Conservation (phyloP, 2,888 invertebrate species). For the Sipha maydis region DNA sequence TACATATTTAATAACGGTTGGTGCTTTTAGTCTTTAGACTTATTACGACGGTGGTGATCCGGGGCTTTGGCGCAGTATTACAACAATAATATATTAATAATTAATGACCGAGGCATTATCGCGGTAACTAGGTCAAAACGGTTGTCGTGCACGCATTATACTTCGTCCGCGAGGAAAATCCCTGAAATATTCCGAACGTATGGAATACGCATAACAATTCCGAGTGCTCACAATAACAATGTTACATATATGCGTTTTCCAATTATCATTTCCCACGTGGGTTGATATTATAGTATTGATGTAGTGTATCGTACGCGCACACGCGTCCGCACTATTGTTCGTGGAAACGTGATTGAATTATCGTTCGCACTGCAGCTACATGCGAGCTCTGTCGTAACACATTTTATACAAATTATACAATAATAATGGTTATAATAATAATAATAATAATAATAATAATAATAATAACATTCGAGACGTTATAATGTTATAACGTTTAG, state of each 20-base stretch:
- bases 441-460: no score
- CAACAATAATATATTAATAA: background rate
- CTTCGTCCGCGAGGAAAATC: background rate
- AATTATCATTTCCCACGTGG: conserved; percentile 1
- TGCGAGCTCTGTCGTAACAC: background rate
- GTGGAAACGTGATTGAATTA: conserved; percentile 12
- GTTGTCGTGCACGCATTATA: background rate
- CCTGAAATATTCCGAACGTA: background rate
- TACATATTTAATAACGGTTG: background rate
- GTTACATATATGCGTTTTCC: background rate
- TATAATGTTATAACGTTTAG: background rate
- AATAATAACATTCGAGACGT: background rate
- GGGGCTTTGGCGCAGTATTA: background rate
- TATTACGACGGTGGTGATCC: background rate
- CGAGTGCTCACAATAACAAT: background rate
- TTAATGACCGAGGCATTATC: background rate
- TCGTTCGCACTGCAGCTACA: background rate
- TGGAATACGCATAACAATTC: background rate
- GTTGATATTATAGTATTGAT: background rate
- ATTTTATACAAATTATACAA: background rate
- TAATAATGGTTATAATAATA: background rate
- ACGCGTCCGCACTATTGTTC: background rate
- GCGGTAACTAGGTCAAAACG: background rate
- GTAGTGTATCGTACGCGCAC: background rate
- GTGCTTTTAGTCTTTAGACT: background rate